phyloP scores from a whole-genome alignment of 92 coral and sea anemone species.

The Porites rus region DNA sequence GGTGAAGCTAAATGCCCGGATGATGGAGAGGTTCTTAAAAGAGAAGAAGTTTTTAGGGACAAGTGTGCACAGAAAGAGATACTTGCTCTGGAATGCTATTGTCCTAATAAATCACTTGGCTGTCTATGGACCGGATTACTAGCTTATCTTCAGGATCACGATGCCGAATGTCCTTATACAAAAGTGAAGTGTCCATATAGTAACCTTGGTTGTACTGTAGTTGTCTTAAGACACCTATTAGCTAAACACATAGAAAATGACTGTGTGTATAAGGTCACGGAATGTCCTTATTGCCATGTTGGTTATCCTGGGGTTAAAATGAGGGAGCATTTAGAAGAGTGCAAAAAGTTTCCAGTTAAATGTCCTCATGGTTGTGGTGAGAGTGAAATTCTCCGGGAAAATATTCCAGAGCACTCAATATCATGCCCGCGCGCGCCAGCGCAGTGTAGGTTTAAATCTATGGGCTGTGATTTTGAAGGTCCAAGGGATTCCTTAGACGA shows the following conservation, averaged over 20 bases:
- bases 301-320: constrained; percentile 58
- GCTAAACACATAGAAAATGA: constrained; percentile 83
- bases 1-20: constrained; percentile 73
- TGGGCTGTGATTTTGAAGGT: constrained; percentile 74
- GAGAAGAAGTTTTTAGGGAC: constrained; percentile 68
- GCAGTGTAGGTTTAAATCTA: constrained; percentile 60
- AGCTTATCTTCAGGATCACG: constrained; percentile 50
- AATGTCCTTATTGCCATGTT: constrained; percentile 74
- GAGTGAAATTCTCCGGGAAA: constrained; percentile 62
- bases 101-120: constrained; percentile 70
- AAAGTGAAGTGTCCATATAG: constrained; percentile 70
- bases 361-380: constrained; percentile 81
- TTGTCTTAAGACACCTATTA: constrained; percentile 63
- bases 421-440: constrained; percentile 67
- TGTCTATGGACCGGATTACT: constrained; percentile 84
- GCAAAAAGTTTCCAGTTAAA: constrained; percentile 75
- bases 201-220: constrained; percentile 60
- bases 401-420: constrained; percentile 60
- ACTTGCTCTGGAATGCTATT: constrained; percentile 68
- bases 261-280: constrained; percentile 64
- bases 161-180: constrained; percentile 64
- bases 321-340: constrained; percentile 71
- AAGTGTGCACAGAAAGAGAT: constrained; percentile 82
- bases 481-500: constrained; percentile 55
- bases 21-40: constrained; percentile 58